Evolutionary conservation across 2,797 vertebrate genomes (phyloP), one percentile per base, ranked within the genome.

Genomic region (Acipenser oxyrinchus): DNA sequence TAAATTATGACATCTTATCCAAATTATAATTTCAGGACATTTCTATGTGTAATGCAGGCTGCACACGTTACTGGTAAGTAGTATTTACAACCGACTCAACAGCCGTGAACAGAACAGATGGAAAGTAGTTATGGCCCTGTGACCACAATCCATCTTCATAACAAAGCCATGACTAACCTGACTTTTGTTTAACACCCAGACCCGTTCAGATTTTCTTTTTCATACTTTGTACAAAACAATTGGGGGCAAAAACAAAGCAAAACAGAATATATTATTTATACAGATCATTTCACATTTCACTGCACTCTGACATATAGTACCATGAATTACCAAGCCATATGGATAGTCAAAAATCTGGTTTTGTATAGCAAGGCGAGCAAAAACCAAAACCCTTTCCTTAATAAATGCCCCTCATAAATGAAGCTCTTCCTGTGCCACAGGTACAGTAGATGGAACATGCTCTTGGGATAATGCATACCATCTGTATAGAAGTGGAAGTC

Each of bases 231-330:
- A 37, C 23, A 37, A 37, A 37, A 37, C 23, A 37, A 37, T 11
- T 58, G 55, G 2, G 51, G 6, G 55, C 10, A 57, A 12, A 52
- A 52, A 58, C n/a, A n/a, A n/a, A n/a, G n/a, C n/a, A n/a, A 58
- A 58, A 58, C 55, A 58, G 13, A 12, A 53, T 37, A 12, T 13
- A 58, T 58, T 58, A 58, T 58, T 7, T 13, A 58, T 11, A 58
- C 55, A n/a, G 13, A 58, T 58, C 55, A 58, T 58, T 58, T 58
- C 55, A 58, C 10, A 58, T 58, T n/a, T 58, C 55, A 58, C 55
- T 58, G 12, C 55, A 58, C 15, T 58, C 6, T 58, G 10, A n/a
- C 13, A 10, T n/a, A 11, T 9, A 58, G 11, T 0, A 6, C 55
- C 55, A 12, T n/a, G 11, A 58, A 58, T n/a, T 12, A 8, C 55